Conservation (phyloP, 2,113 vertebrate genomes). For the Lepisosteus oculatus region DNA sequence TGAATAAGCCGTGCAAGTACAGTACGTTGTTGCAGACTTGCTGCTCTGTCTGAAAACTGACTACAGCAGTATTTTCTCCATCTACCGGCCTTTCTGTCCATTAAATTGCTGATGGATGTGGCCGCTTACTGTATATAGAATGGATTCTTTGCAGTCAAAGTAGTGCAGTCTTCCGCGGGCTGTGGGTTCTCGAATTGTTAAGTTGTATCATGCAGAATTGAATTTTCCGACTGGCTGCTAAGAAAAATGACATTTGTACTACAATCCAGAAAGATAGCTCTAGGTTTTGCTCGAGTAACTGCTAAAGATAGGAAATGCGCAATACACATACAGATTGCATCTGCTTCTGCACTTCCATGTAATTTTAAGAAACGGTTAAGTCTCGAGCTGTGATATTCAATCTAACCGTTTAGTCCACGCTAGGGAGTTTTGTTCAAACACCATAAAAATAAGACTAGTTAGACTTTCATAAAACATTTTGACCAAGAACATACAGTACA, state of each 20-base stretch:
- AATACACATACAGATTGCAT: conserved; percentile 37
- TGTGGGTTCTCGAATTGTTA: background rate
- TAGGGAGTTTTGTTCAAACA: no score
- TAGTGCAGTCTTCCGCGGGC: background rate
- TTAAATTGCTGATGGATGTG: conserved; percentile 11
- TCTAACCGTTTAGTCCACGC: no score
- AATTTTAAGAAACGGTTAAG: no score
- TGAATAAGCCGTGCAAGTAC: background rate
- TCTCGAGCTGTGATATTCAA: no score
- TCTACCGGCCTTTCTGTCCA: background rate
- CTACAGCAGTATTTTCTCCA: conserved; percentile 14
- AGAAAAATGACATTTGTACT: background rate
- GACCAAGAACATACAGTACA: no score
- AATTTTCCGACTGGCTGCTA: background rate
- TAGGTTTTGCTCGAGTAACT: background rate
- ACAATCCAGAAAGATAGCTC: background rate
- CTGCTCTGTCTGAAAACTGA: conserved; percentile 9
- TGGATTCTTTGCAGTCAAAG: background rate
- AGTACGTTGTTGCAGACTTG: conserved; percentile 8
- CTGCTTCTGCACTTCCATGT: no score
- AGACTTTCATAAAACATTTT: no score
- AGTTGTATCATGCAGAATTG: background rate
- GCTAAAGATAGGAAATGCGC: conserved; percentile 28
- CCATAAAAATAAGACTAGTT: no score
- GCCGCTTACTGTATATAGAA: background rate